phyloP scores from a whole-genome alignment of 2,797 vertebrate species.

The Anguilla anguilla region DNA sequence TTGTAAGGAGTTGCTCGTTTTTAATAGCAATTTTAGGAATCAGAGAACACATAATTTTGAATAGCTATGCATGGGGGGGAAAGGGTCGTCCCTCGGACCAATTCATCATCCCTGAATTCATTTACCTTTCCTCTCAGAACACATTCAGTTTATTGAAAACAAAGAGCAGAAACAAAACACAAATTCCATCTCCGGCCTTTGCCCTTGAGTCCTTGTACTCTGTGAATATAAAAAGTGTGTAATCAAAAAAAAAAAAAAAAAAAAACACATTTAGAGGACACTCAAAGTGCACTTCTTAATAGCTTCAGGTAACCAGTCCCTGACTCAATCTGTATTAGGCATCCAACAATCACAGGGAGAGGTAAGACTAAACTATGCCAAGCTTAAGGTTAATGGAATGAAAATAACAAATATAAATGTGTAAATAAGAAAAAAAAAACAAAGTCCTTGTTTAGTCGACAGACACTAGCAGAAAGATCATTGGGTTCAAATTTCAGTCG shows the following conservation, averaged over 20 bases:
- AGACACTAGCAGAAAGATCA: too few species aligned
- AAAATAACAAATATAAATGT: neutral
- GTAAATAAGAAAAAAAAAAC: neutral
- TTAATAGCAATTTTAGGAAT: neutral
- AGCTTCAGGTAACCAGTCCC: constrained; percentile 6
- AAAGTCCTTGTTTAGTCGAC: neutral
- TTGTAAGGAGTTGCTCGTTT: neutral
- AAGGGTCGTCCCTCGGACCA: neutral
- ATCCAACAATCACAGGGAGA: neutral
- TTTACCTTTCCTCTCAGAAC: constrained; percentile 1
- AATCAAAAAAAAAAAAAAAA: neutral
- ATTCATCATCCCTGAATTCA: neutral
- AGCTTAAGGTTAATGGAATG: neutral
- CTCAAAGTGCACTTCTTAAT: neutral
- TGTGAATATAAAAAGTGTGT: neutral
- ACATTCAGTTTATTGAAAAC: constrained; percentile 24
- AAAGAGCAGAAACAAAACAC: constrained; percentile 18
- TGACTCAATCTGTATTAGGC: constrained; percentile 27
- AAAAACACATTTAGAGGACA: constrained; percentile 17
- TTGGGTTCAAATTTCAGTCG: too few species aligned
- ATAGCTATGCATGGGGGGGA: neutral
- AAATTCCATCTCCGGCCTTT: constrained; percentile 27
- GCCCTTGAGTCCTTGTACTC: constrained; percentile 10
- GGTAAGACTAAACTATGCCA: neutral
- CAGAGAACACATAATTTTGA: neutral